These are phyloP conservation scores for Synergus japonicus DNA, from an alignment of 2,888 invertebrate genomes.

Conservation along the genomic window DNA sequence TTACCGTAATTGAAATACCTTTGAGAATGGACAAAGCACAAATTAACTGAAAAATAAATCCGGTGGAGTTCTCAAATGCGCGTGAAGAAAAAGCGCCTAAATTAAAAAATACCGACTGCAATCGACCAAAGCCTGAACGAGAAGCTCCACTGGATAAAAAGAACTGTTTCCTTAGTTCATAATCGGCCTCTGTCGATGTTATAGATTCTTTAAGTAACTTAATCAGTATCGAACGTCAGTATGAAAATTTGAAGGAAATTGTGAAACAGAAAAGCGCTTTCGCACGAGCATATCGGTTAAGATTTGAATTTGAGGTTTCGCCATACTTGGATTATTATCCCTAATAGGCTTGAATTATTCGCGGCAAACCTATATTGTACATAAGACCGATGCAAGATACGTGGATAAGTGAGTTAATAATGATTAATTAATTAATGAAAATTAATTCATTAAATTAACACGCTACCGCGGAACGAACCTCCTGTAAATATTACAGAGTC, in stretches of 20 bases:
- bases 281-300: slow-evolving; percentile 43
- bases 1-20: slow-evolving; percentile 43
- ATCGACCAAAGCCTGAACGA: slow-evolving; percentile 41
- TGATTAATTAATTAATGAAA: slow-evolving; percentile 17
- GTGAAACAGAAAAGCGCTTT: slow-evolving; percentile 40
- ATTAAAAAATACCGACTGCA: slow-evolving; percentile 36
- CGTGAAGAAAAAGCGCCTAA: slow-evolving; percentile 56
- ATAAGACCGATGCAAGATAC: slow-evolving; percentile 43
- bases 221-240: slow-evolving; percentile 75
- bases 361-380: slow-evolving; percentile 36
- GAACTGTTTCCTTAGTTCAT: slow-evolving; percentile 61
- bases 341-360: slow-evolving; percentile 28
- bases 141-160: slow-evolving; percentile 62
- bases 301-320: slow-evolving; percentile 35
- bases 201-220: slow-evolving; percentile 64
- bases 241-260: slow-evolving; percentile 51
- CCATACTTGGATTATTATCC: slow-evolving; percentile 30
- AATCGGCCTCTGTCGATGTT: slow-evolving; percentile 49
- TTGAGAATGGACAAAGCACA: slow-evolving; percentile 66
- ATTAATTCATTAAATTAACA: slow-evolving; percentile 25
- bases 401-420: slow-evolving; percentile 14
- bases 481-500: slow-evolving; percentile 29
- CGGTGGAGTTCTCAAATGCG: slow-evolving; percentile 64
- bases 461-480: slow-evolving; percentile 39
- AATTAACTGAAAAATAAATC: slow-evolving; percentile 58